Evolutionary conservation across 2,888 invertebrate genomes (phyloP).

Genomic region (Lymantria dispar): DNA sequence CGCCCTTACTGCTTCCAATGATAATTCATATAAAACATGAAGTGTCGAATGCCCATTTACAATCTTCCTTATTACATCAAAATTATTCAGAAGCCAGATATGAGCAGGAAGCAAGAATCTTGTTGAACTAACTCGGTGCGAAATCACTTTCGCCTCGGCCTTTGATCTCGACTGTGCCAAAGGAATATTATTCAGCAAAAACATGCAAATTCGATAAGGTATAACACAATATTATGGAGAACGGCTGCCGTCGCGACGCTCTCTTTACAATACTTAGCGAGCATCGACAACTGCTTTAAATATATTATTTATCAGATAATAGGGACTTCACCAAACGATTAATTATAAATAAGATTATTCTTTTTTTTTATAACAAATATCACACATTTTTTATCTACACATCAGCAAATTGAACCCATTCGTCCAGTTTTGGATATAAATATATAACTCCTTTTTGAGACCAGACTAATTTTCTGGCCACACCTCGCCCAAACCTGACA

Average conservation of each 20-base stretch:
- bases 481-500: too few species aligned
- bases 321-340: slow-evolving; percentile 24
- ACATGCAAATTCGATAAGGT: slow-evolving; percentile 83
- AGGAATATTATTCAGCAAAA: slow-evolving; percentile 83
- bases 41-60: slow-evolving; percentile 70
- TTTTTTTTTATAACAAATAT: too few species aligned
- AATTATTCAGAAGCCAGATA: slow-evolving; percentile 75
- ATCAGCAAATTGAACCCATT: too few species aligned
- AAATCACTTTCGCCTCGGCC: slow-evolving; percentile 79
- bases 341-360: neutral
- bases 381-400: too few species aligned
- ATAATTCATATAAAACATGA: slow-evolving; percentile 43
- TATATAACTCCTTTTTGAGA: too few species aligned
- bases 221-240: slow-evolving; percentile 79
- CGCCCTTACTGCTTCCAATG: too few species aligned
- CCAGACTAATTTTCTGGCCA: too few species aligned
- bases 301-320: slow-evolving; percentile 51
- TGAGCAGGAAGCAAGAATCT: slow-evolving; percentile 67
- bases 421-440: too few species aligned
- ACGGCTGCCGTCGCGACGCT: slow-evolving; percentile 51
- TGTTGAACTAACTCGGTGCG: slow-evolving; percentile 81
- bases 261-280: slow-evolving; percentile 48
- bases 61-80: slow-evolving; percentile 77
- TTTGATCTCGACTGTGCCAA: slow-evolving; percentile 80
- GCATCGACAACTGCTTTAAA: slow-evolving; percentile 52